These are phyloP conservation scores for Cryptoblepharus egeriae DNA, from an alignment of 2,797 vertebrate species.

Conservation along the genomic window DNA sequence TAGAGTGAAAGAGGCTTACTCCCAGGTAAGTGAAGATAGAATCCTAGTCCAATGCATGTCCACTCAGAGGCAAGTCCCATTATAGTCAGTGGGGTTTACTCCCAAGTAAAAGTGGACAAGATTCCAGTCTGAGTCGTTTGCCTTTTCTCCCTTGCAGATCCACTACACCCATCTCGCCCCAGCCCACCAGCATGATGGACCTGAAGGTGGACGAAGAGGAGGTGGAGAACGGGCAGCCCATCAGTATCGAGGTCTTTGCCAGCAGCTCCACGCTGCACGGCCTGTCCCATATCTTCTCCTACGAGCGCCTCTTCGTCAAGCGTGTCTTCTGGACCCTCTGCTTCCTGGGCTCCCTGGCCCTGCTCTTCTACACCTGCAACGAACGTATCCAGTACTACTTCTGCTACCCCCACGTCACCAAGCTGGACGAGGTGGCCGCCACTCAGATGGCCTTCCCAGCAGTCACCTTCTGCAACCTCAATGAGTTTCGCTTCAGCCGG, in stretches of 20 bases:
- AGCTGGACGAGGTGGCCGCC: conserved; percentile 93
- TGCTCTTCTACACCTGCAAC: conserved; percentile 91
- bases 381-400: conserved; percentile 97
- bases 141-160: background rate
- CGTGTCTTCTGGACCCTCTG: conserved; percentile 93
- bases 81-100: no score
- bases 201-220: conserved; percentile 92
- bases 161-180: background rate
- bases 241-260: conserved; percentile 95
- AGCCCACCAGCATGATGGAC: conserved; percentile 85
- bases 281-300: conserved; percentile 98
- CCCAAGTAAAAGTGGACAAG: no score
- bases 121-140: background rate
- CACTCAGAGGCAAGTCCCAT: no score
- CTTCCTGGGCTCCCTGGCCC: conserved; percentile 90
- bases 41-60: no score
- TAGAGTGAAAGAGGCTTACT: no score
- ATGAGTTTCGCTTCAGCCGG: conserved; percentile 94
- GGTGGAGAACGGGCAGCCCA: conserved; percentile 87
- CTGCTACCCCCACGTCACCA: conserved; percentile 96
- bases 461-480: conserved; percentile 99
- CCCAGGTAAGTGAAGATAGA: no score
- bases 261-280: conserved; percentile 97
- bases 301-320: conserved; percentile 91
- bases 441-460: conserved; percentile 89